phyloP scores from a whole-genome alignment of 2,888 invertebrate genomes.

The Drosophila parthenogenetica region DNA sequence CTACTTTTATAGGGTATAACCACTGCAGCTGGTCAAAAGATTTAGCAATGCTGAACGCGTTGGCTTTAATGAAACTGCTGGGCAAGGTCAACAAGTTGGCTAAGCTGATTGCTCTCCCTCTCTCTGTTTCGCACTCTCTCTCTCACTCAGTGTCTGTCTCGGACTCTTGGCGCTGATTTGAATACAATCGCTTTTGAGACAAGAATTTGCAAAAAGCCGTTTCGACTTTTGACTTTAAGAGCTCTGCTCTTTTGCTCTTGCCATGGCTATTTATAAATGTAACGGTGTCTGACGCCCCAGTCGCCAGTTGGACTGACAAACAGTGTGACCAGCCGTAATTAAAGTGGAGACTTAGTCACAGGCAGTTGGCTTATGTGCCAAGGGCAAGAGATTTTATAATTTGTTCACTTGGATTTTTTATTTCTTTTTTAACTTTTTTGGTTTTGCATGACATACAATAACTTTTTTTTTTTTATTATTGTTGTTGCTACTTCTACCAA shows the following conservation, averaged over 20 bases:
- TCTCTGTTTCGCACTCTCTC: too few relatives aligned
- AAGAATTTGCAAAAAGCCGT: constrained; percentile 65
- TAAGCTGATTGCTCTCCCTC: constrained; percentile 17
- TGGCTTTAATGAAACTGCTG: constrained; percentile 54
- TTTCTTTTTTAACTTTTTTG: neutral
- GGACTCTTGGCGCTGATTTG: constrained; percentile 50
- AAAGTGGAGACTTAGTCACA: constrained; percentile 69
- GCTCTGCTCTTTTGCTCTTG: neutral
- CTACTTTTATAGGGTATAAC: constrained; percentile 2
- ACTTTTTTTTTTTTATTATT: neutral
- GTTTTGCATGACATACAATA: constrained; percentile 37
- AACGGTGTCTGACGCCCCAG: constrained; percentile 39
- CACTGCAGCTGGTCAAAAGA: constrained; percentile 64
- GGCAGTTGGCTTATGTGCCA: constrained; percentile 67
- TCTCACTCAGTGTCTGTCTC: neutral
- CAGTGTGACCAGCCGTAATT: constrained; percentile 40
- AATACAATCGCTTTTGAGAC: constrained; percentile 66
- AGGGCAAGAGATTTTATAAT: constrained; percentile 63
- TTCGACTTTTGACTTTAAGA: constrained; percentile 34
- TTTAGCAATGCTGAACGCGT: constrained; percentile 61
- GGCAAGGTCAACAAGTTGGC: constrained; percentile 70
- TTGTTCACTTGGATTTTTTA: constrained; percentile 27
- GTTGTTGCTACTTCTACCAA: constrained; percentile 8
- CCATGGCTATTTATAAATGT: constrained; percentile 62
- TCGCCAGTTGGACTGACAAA: too few relatives aligned